phyloP scores from a whole-genome alignment of 2,888 invertebrate species.

The Chydorus sphaericus region DNA sequence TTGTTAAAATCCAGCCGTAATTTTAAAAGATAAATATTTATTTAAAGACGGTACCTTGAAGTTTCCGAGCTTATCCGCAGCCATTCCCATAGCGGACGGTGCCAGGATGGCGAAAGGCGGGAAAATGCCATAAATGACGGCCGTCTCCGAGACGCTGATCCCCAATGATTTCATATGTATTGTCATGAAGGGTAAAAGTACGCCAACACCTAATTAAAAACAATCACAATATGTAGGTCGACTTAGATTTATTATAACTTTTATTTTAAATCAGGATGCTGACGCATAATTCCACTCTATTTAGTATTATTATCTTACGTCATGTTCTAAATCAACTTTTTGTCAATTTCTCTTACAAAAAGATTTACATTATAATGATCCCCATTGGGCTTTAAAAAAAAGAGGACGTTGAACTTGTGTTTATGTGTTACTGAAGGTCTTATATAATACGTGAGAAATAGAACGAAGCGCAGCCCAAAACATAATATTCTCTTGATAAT shows the following conservation, averaged over 20 bases:
- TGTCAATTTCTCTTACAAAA: too few species aligned
- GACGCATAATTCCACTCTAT: neutral
- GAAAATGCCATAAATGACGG: slow-evolving; percentile 62
- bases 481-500: too few species aligned
- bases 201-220: slow-evolving; percentile 44
- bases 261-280: neutral
- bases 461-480: too few species aligned
- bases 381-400: too few species aligned
- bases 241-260: neutral
- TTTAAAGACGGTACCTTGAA: too few species aligned
- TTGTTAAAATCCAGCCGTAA: too few species aligned
- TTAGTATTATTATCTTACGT: neutral
- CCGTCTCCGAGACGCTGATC: slow-evolving; percentile 61
- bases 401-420: too few species aligned
- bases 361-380: too few species aligned
- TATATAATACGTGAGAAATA: too few species aligned
- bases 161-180: slow-evolving; percentile 66
- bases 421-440: too few species aligned
- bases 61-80: slow-evolving; percentile 65
- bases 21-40: too few species aligned
- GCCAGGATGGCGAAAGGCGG: slow-evolving; percentile 59
- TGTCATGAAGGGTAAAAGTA: slow-evolving; percentile 61
- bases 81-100: slow-evolving; percentile 58
- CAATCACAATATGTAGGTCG: neutral
- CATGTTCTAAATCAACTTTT: neutral